These are phyloP conservation scores for Daphoenositta chrysoptera DNA, from an alignment of 2,113 vertebrate species.

Conservation along the genomic window DNA sequence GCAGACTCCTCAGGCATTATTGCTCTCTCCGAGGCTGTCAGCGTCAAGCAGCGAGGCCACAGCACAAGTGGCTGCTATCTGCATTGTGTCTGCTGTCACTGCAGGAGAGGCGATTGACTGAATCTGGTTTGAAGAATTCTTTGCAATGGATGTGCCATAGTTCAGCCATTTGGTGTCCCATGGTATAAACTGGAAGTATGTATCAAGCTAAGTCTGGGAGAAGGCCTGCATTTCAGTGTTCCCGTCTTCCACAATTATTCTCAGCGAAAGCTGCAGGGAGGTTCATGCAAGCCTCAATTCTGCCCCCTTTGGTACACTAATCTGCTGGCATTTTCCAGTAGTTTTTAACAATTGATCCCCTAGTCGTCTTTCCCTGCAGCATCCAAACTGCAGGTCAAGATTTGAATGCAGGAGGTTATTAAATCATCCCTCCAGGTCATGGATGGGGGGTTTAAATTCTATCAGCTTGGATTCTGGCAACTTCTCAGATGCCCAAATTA, in stretches of 20 bases:
- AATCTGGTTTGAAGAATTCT: neutral
- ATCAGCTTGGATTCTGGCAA: neutral
- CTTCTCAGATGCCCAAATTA: neutral
- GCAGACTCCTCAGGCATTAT: fast-evolving
- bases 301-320: neutral
- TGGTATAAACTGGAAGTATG: neutral
- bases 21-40: neutral
- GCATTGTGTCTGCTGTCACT: neutral
- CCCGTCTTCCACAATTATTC: neutral
- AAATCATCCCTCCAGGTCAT: neutral
- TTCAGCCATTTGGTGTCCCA: neutral
- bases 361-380: neutral
- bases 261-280: neutral
- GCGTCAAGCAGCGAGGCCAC: neutral
- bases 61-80: neutral
- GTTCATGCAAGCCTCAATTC: neutral
- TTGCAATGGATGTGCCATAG: neutral
- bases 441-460: neutral
- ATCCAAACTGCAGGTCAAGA: neutral
- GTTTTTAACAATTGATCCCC: neutral
- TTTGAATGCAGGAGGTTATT: neutral
- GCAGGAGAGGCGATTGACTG: neutral
- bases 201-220: neutral
- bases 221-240: neutral
- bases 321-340: neutral